These are phyloP conservation scores for Thymelicus acteon DNA, from an alignment of 2,888 invertebrate species.

Conservation along the genomic window DNA sequence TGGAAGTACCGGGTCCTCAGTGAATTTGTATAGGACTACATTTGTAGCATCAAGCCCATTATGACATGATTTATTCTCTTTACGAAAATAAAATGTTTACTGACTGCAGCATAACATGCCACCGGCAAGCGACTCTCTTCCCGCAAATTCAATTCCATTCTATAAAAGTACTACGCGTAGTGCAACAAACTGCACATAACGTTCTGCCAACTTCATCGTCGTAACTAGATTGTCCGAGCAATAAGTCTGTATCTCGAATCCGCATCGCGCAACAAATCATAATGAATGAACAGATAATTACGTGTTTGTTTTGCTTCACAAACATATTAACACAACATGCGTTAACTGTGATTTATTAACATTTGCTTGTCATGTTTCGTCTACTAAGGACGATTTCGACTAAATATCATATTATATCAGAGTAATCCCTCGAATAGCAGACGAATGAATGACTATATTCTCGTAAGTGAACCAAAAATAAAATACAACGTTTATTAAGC, in stretches of 20 bases:
- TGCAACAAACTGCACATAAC: not conserved
- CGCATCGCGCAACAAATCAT: slow-evolving; percentile 38
- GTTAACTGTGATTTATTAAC: slow-evolving; percentile 4
- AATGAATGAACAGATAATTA: slow-evolving; percentile 28
- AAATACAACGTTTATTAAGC: too few relatives aligned
- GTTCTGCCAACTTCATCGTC: slow-evolving; percentile 33
- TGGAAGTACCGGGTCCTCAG: not conserved
- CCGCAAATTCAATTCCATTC: slow-evolving; percentile 11
- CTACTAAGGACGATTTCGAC: too few relatives aligned
- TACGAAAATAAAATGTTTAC: not conserved
- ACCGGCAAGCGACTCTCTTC: not conserved
- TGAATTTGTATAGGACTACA: not conserved
- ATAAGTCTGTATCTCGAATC: slow-evolving; percentile 37
- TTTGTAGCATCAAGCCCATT: not conserved
- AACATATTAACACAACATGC: slow-evolving; percentile 9
- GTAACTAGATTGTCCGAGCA: slow-evolving; percentile 37
- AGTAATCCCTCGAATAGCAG: too few relatives aligned
- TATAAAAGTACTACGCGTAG: slow-evolving; percentile 20
- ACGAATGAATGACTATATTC: too few relatives aligned
- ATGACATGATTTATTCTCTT: slow-evolving; percentile 1
- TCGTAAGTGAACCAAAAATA: too few relatives aligned
- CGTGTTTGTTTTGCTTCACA: slow-evolving; percentile 10
- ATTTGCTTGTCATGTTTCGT: too few relatives aligned
- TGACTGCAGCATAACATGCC: slow-evolving; percentile 2
- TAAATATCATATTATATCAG: too few relatives aligned